Evolutionary conservation across 2,113 vertebrate species (phyloP).

Genomic region (Xenus cinereus): DNA sequence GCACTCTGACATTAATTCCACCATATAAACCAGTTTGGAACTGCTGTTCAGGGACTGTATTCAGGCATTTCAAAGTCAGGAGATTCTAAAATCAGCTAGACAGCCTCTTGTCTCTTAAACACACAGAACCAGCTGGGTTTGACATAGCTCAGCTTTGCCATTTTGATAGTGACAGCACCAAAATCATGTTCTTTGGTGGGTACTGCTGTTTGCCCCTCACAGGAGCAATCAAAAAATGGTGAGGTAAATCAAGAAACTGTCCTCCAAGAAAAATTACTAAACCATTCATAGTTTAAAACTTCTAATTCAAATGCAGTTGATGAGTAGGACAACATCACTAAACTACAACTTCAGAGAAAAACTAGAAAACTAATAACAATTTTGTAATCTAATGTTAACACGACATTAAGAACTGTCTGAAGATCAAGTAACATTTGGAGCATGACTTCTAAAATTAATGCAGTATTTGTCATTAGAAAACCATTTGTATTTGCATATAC

Average conservation of each 20-base stretch:
- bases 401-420: neutral
- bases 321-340: neutral
- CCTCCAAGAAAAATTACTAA: neutral
- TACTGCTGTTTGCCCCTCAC: neutral
- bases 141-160: neutral
- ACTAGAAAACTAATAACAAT: neutral
- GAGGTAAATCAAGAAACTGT: neutral
- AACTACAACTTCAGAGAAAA: neutral
- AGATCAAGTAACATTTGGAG: neutral
- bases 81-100: neutral
- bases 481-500: neutral
- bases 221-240: neutral
- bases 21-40: neutral
- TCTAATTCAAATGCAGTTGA: neutral
- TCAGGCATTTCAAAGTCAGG: neutral
- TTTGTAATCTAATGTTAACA: neutral
- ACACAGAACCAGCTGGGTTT: neutral
- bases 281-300: neutral
- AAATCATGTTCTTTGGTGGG: neutral
- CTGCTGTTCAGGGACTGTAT: neutral
- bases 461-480: neutral
- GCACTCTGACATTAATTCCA: neutral
- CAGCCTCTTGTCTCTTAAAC: neutral
- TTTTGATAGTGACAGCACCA: neutral
- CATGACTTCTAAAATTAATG: neutral